phyloP scores from a whole-genome alignment of 2,888 invertebrate genomes.

The Byasa hedistus region DNA sequence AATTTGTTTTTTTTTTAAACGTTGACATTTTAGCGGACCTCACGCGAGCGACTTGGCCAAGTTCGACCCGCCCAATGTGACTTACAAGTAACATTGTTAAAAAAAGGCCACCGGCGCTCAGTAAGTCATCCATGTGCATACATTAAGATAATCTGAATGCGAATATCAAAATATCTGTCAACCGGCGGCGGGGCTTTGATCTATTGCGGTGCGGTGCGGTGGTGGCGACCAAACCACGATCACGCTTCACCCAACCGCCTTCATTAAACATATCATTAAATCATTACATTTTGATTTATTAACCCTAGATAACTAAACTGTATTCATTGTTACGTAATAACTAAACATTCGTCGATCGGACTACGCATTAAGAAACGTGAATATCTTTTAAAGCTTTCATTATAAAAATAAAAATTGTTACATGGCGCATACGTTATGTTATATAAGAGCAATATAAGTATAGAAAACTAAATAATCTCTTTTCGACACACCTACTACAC shows the following conservation, averaged over 20 bases:
- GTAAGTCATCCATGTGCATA: conserved; percentile 74
- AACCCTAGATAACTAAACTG: too few species aligned
- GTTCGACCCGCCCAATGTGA: conserved; percentile 69
- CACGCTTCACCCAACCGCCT: conserved; percentile 14
- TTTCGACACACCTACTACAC: too few species aligned
- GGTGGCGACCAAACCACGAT: conserved; percentile 7
- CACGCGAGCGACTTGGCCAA: conserved; percentile 57
- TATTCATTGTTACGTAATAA: too few species aligned
- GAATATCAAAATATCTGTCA: conserved; percentile 75
- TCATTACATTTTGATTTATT: conserved; percentile 30
- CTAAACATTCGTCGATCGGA: too few species aligned
- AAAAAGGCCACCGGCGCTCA: conserved; percentile 64
- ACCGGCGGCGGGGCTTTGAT: conserved; percentile 69
- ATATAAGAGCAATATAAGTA: too few species aligned
- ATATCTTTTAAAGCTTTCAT: too few species aligned
- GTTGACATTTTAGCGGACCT: conserved; percentile 55
- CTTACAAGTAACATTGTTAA: conserved; percentile 71
- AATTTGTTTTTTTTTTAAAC: conserved; percentile 8
- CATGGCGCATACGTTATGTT: too few species aligned
- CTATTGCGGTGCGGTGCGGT: conserved; percentile 37
- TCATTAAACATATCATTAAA: conserved; percentile 30
- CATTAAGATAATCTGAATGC: conserved; percentile 66
- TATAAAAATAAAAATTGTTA: too few species aligned
- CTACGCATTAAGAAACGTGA: too few species aligned
- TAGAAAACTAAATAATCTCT: too few species aligned